Conservation (phyloP, 1,140 invertebrate genomes). For the Daktulosphaira vitifoliae region DNA sequence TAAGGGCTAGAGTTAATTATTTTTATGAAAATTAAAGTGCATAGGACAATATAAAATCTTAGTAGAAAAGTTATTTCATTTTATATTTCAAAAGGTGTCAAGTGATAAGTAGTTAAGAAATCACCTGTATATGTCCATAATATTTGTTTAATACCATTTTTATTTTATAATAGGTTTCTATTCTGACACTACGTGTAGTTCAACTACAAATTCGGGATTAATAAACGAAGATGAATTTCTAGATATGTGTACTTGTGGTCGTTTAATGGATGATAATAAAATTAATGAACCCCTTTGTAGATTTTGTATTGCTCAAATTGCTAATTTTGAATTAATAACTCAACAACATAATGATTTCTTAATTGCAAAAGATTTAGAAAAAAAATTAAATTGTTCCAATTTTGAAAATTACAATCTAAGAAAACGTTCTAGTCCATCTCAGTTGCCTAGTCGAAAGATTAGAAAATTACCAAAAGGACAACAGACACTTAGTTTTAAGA, state of each 20-base stretch:
- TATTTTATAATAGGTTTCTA: background rate
- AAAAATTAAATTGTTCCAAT: background rate
- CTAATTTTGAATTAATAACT: background rate
- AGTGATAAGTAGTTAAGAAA: too few species aligned
- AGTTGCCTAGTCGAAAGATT: background rate
- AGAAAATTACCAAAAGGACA: constrained; percentile 6
- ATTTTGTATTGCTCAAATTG: constrained; percentile 6
- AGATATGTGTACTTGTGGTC: constrained; percentile 21
- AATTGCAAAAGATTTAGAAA: background rate
- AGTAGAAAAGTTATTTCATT: too few species aligned
- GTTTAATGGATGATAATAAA: background rate
- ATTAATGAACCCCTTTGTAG: background rate
- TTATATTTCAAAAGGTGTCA: too few species aligned
- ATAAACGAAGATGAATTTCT: background rate
- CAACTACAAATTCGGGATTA: background rate
- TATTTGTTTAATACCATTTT: too few species aligned
- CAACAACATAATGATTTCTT: constrained; percentile 16
- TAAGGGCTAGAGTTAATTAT: too few species aligned
- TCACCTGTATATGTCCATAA: too few species aligned
- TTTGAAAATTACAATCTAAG: background rate
- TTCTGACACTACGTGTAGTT: background rate
- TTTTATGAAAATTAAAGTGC: too few species aligned
- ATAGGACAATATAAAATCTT: too few species aligned
- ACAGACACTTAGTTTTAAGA: background rate
- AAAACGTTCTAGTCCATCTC: background rate